Percentiles rank a stretch among this genome's conserved stretches.
Evolutionary conservation across 1,140 invertebrate species (phyloP).

Genomic region (Drusus annulatus): DNA sequence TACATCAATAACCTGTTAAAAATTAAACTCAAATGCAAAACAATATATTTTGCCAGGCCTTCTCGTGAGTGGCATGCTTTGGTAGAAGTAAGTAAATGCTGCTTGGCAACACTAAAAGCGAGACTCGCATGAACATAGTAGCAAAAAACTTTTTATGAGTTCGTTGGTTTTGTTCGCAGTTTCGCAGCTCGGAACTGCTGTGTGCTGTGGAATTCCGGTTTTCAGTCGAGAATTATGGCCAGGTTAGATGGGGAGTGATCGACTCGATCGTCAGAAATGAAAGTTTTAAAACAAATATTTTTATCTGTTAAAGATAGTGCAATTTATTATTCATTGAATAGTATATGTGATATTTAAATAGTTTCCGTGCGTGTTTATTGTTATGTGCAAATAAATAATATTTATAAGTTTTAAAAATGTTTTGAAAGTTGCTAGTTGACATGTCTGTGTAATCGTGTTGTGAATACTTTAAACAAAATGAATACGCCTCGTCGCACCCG

Average conservation of each 20-base stretch:
- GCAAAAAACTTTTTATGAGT: constrained; percentile 9
- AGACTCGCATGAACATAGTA: constrained; percentile 4
- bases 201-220: constrained; percentile 16
- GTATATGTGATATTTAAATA: constrained; percentile 5
- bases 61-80: too few relatives aligned
- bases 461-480: constrained; percentile 49
- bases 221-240: constrained; percentile 40
- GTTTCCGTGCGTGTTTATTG: not conserved
- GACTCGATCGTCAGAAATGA: constrained; percentile 35
- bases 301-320: not conserved
- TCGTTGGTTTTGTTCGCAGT: too few relatives aligned
- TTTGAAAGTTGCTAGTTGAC: constrained; percentile 46
- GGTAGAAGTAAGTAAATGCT: too few relatives aligned
- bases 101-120: too few relatives aligned
- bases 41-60: too few relatives aligned
- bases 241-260: constrained; percentile 24
- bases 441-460: constrained; percentile 47
- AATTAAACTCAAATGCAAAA: too few relatives aligned
- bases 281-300: constrained; percentile 44
- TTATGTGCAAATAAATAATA: constrained; percentile 27
- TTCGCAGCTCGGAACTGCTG: not conserved
- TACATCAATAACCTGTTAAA: too few relatives aligned
- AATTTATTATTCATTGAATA: not conserved
- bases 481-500: constrained; percentile 38
- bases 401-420: constrained; percentile 31